Base-by-base conservation (phyloP, 2,888 invertebrate species). In the Nebria brevicollis region DNA sequence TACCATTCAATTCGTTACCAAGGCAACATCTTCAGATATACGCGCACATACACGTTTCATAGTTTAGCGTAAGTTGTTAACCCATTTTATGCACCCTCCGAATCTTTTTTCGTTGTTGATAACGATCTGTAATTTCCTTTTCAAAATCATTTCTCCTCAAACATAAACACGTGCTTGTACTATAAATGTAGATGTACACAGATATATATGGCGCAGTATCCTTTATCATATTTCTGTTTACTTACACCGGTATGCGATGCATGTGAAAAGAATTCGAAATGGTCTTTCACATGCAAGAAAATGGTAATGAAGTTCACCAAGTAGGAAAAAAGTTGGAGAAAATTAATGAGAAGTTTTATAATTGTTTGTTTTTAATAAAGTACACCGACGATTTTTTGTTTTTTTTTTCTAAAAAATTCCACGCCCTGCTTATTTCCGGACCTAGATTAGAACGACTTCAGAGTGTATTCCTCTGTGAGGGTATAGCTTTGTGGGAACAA, bases 101-200 rank as follows among this genome's bases (percentile, higher is more conserved):
- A 5, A 54, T 70, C 20, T 25, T 70, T 70, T 70, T 70, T 70
- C 68, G 70, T 3, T 3, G 54, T 34, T 75, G 80, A 80, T 80
- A 80, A 72, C 70, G 75, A 80, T 80, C 80, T 75, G 80, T 80
- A 80, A 80, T 80, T 80, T 80, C 80, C 80, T 80, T 54, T 66
- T 54, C 10, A 65, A 80, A 70, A 75, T 80, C 75, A 80, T 80
- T 75, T 75, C 70, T 70, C 11, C 54, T 54, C 77, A 72, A 66
- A 66, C 78, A 25, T 41, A 75, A 64, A 75, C 75, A 80, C 75
- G 75, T 75, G 75, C 43, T 72, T 79, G 66, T 6, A 75, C 20
- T n/a, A 43, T 64, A 20, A 25, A 73, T 20, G 43, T 66, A 80
- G 70, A 80, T 80, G 75, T 72, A 64, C 70, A 64, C 72, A 80